Conservation (phyloP, 2,797 vertebrate species). For the Esox masquinongy region DNA sequence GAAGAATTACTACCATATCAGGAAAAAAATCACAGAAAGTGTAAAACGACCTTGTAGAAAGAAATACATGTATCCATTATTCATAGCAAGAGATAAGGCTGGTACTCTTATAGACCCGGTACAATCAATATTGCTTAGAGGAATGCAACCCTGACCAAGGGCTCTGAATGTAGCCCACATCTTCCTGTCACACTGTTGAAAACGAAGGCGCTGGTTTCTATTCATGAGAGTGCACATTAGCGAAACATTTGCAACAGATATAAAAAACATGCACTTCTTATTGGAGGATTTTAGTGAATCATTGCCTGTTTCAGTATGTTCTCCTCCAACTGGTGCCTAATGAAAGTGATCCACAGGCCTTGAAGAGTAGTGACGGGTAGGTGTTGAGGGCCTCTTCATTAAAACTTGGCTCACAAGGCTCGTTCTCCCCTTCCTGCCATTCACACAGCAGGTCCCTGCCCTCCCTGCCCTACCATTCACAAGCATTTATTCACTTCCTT, state of each 20-base stretch:
- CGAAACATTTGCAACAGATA: neutral
- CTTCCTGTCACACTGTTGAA: neutral
- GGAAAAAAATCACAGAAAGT: too few relatives aligned
- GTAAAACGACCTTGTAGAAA: too few relatives aligned
- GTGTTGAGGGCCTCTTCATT: neutral
- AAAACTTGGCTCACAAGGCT: neutral
- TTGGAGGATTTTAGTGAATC: neutral
- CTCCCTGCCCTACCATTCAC: slow-evolving; percentile 1
- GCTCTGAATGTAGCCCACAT: neutral
- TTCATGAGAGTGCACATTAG: neutral
- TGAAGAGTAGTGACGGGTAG: neutral
- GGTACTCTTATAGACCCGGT: too few relatives aligned
- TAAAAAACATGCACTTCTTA: neutral
- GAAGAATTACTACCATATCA: too few relatives aligned
- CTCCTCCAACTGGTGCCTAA: neutral
- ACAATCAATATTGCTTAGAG: neutral
- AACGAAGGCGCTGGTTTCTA: neutral
- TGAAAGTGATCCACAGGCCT: neutral
- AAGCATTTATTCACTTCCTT: slow-evolving; percentile 16
- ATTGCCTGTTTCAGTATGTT: neutral
- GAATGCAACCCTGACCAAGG: neutral
- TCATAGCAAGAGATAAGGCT: too few relatives aligned
- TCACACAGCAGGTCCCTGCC: neutral
- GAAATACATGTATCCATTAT: too few relatives aligned
- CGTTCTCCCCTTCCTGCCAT: neutral